A percentile compares a stretch with the other conserved stretches of the same genome.
Conservation (phyloP, 2,797 vertebrate genomes). For the Parauchenoglanis punctatus region DNA sequence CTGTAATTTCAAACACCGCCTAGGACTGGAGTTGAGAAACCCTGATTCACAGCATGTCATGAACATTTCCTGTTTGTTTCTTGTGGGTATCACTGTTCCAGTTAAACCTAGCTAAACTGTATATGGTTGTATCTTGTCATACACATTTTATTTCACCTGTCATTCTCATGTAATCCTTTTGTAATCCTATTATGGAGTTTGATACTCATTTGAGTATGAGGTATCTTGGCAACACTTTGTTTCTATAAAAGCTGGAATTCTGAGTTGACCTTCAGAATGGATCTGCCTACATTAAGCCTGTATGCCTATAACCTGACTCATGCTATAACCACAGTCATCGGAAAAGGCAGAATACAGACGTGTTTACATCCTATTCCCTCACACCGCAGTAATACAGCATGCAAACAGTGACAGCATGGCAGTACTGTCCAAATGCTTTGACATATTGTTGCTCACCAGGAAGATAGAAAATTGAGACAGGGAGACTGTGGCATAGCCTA, state of each 20-base stretch:
- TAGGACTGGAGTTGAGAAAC: neutral
- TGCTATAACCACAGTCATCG: neutral
- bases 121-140: neutral
- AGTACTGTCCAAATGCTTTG: neutral
- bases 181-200: neutral
- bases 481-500: neutral
- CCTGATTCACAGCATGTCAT: neutral
- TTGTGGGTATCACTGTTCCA: neutral
- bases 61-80: neutral
- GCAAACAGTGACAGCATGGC: neutral
- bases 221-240: neutral
- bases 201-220: neutral
- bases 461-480: neutral
- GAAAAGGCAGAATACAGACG: neutral
- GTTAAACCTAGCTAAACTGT: neutral
- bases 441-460: slow-evolving; percentile 12
- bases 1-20: neutral
- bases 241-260: neutral
- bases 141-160: neutral
- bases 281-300: neutral
- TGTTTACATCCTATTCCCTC: neutral
- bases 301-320: neutral
- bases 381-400: neutral
- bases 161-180: neutral
- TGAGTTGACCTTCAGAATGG: neutral